A percentile compares a stretch with the other conserved stretches of the same genome.
Conservation (phyloP, 2,113 vertebrate genomes). For the Pycnonotus jocosus region DNA sequence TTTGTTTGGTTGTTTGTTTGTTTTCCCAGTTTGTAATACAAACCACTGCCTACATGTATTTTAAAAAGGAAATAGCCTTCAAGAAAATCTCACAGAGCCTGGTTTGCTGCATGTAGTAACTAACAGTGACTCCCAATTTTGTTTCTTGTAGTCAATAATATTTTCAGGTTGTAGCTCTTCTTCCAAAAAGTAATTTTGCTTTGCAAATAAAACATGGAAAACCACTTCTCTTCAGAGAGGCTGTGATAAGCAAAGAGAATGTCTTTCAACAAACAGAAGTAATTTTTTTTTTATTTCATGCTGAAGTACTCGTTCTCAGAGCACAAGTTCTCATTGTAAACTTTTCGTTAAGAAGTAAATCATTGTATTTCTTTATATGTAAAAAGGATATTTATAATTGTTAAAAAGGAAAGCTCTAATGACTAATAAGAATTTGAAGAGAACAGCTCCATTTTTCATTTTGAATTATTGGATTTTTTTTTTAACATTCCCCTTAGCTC, state of each 20-base stretch:
- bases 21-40: background rate
- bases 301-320: background rate
- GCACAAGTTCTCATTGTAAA: background rate
- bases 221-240: background rate
- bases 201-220: background rate
- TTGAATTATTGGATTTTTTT: background rate
- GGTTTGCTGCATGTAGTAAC: background rate
- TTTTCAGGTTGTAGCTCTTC: background rate
- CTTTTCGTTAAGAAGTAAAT: background rate
- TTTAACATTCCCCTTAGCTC: background rate
- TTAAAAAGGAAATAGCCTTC: background rate
- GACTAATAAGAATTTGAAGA: background rate
- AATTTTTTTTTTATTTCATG: background rate
- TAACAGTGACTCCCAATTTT: fast-evolving
- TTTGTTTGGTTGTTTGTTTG: no score
- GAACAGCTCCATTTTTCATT: background rate
- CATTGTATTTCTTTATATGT: background rate
- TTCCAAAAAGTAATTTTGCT: background rate
- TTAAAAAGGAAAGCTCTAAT: background rate
- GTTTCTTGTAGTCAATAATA: background rate
- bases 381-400: background rate
- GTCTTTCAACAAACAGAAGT: background rate
- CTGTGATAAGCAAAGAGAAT: background rate
- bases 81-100: background rate
- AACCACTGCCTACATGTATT: background rate